These are phyloP conservation scores for Diadema setosum DNA, from an alignment of 35 echinoderm and acorn worm species.

Conservation along the genomic window DNA sequence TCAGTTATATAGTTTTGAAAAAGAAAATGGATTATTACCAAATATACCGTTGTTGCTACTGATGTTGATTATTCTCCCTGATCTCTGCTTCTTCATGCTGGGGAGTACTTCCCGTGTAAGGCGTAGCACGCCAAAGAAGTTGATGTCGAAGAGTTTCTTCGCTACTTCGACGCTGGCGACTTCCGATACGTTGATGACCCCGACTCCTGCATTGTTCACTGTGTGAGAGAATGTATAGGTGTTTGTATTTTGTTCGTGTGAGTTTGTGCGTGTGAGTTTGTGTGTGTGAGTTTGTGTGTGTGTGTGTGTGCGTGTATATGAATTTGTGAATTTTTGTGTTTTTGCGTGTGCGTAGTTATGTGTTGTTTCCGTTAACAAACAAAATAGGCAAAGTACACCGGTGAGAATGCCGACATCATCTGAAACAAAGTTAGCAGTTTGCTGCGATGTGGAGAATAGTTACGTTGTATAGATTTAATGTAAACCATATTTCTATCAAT, in stretches of 20 bases:
- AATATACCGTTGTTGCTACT: background rate
- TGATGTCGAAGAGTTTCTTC: background rate
- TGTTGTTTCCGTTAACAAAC: background rate
- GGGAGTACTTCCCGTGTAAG: background rate
- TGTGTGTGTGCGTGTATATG: no score
- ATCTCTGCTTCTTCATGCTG: background rate
- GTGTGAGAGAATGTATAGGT: background rate
- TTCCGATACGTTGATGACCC: background rate
- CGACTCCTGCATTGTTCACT: background rate
- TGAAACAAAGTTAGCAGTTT: no score
- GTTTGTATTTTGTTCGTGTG: background rate
- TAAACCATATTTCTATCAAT: no score
- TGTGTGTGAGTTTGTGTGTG: no score
- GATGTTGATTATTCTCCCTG: conserved; percentile 16
- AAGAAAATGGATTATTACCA: no score
- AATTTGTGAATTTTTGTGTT: no score
- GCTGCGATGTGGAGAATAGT: no score
- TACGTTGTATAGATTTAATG: no score
- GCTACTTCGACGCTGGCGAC: background rate
- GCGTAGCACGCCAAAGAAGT: background rate
- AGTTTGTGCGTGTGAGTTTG: background rate
- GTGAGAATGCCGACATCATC: background rate
- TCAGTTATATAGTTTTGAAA: no score
- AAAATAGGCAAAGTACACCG: background rate
- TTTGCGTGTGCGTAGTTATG: no score